phyloP scores from a whole-genome alignment of 2,888 invertebrate species.

The Synergus japonicus region DNA sequence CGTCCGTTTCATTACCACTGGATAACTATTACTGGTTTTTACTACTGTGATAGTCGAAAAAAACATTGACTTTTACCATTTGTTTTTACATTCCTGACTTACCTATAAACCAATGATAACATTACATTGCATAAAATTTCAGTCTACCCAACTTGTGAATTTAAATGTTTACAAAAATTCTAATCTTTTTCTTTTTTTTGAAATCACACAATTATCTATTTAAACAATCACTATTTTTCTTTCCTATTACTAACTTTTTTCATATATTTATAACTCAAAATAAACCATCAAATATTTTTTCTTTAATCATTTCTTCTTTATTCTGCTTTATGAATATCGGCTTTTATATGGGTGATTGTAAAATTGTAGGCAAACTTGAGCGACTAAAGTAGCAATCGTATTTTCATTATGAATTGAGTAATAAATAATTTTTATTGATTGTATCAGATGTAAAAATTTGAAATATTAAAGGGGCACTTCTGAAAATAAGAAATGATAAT shows the following conservation, averaged over 20 bases:
- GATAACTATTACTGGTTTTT: slow-evolving; percentile 26
- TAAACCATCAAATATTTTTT: not conserved
- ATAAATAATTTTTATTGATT: no score
- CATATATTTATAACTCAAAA: not conserved
- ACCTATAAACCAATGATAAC: not conserved
- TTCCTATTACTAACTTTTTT: slow-evolving; percentile 8
- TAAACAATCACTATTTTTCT: not conserved
- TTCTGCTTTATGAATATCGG: not conserved
- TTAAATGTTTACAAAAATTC: not conserved
- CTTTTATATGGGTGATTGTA: not conserved
- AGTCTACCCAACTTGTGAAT: not conserved
- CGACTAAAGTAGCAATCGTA: no score
- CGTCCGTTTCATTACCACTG: slow-evolving; percentile 51
- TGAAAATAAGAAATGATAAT: no score
- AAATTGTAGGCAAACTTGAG: no score
- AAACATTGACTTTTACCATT: not conserved
- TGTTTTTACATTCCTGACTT: not conserved
- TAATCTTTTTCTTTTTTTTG: not conserved
- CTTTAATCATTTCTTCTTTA: not conserved
- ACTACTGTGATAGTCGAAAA: not conserved
- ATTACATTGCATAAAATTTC: not conserved
- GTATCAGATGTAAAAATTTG: no score
- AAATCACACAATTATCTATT: not conserved
- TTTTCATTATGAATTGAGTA: no score
- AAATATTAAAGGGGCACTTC: no score